Evolutionary conservation across 2,113 vertebrate species (phyloP), one percentile per base, ranked within the genome.

Genomic region (Phylloscopus trochiloides): DNA sequence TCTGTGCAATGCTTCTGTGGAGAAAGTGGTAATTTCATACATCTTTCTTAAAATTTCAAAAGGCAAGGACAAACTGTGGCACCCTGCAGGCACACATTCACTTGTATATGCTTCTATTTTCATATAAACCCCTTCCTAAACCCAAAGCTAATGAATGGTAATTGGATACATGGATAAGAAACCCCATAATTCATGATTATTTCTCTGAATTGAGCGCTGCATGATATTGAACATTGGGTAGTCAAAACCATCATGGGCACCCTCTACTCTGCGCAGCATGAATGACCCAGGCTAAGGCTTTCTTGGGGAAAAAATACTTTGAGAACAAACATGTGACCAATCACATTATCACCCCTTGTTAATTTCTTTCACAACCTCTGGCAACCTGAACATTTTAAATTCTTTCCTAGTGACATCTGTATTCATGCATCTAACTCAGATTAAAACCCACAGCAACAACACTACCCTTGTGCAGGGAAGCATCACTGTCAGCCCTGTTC

Each of bases 361-460:
- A 93, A 73, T 92, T 78, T 90, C 80, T 96, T 94, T 95, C 82
- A 95, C 73, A 65, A 92, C 62, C 76, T 96, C 94, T 96, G 88
- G 62, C 92, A 92, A 96, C 76, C 73, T 79, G 58, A 93, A 93
- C 90, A 40, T 63, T 92, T 84, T 55, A 84, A 43, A 93, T 96
- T 96, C 82, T 90, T 96, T 91, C 38, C 88, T 81, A 20, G 72
- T 94, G 85, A 96, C 75, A 84, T 96, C 77, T 96, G 81, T 88
- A 81, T 96, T 91, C 91, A 87, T 55, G 65, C 4, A 1, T 65
- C 71, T 75, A 81, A 65, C 38, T 90, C 71, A 70, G 48, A 85
- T 58, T 86, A 76, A 88, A 89, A 31, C 38, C 9, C 40, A 24
- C 61, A 42, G 67, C 40, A 85, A 70, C 65, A 93, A 51, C 58